Conservation (phyloP, 2,888 invertebrate genomes). For the Eucera pruinosa region DNA sequence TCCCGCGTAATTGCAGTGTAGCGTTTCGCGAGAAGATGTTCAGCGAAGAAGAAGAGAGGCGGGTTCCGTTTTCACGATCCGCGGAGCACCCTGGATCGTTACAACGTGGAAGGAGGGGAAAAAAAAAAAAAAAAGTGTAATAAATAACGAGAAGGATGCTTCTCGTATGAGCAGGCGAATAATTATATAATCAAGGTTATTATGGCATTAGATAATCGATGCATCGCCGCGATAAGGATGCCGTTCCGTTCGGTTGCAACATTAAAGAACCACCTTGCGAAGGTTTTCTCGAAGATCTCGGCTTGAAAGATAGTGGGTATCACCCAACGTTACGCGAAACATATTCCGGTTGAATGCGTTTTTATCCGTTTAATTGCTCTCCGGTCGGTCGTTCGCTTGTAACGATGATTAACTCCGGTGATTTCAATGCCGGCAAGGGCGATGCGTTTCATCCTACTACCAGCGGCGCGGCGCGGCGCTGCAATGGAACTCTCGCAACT, state of each 20-base stretch:
- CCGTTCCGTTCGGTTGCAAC: neutral
- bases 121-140: constrained; percentile 37
- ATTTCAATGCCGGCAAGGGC: constrained; percentile 46
- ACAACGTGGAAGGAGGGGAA: too few species aligned
- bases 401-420: constrained; percentile 42
- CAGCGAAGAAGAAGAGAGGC: constrained; percentile 16
- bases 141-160: constrained; percentile 37
- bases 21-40: constrained; percentile 10
- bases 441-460: constrained; percentile 6
- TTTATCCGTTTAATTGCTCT: constrained; percentile 18
- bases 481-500: too few species aligned
- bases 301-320: too few species aligned
- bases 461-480: neutral
- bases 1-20: constrained; percentile 27
- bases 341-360: neutral
- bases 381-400: constrained; percentile 22
- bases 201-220: constrained; percentile 55
- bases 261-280: neutral
- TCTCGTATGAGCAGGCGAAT: constrained; percentile 35
- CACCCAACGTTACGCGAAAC: constrained; percentile 6
- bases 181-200: constrained; percentile 63
- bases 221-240: constrained; percentile 22
- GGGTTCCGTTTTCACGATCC: constrained; percentile 28
- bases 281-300: neutral
- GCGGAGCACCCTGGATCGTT: constrained; percentile 30